Evolutionary conservation across 2,888 invertebrate genomes (phyloP).

Genomic region (Microplitis manilae): DNA sequence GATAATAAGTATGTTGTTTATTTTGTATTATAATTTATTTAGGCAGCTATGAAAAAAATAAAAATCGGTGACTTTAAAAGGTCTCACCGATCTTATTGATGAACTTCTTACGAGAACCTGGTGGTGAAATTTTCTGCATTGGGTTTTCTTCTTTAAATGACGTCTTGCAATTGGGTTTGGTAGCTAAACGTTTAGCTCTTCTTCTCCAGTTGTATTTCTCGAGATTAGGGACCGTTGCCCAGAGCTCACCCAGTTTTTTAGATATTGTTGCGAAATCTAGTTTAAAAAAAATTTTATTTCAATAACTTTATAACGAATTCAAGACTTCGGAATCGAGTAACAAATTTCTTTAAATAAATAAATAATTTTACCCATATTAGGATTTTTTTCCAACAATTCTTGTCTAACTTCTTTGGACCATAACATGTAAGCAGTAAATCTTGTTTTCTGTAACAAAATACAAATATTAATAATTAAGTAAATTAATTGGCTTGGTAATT

Average conservation of each 20-base stretch:
- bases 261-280: slow-evolving; percentile 86
- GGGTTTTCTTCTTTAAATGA: slow-evolving; percentile 63
- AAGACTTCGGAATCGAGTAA: no score
- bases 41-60: slow-evolving; percentile 27
- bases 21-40: not conserved
- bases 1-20: slow-evolving; percentile 1
- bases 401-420: slow-evolving; percentile 90
- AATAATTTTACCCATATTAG: slow-evolving; percentile 78
- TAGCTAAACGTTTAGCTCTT: slow-evolving; percentile 81
- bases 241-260: slow-evolving; percentile 88
- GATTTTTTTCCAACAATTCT: slow-evolving; percentile 80
- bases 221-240: slow-evolving; percentile 84
- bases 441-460: slow-evolving; percentile 74
- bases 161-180: slow-evolving; percentile 68
- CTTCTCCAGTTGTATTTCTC: slow-evolving; percentile 86
- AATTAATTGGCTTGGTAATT: not conserved
- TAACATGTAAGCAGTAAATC: slow-evolving; percentile 91
- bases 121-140: slow-evolving; percentile 66
- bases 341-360: not conserved
- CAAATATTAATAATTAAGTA: slow-evolving; percentile 16
- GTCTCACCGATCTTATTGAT: slow-evolving; percentile 70
- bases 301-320: no score
- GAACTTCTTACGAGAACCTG: slow-evolving; percentile 69
- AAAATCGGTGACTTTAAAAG: slow-evolving; percentile 43
- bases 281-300: not conserved